These are phyloP conservation scores for Lycophotia porphyrea DNA, from an alignment of 2,888 invertebrate species.

Conservation along the genomic window DNA sequence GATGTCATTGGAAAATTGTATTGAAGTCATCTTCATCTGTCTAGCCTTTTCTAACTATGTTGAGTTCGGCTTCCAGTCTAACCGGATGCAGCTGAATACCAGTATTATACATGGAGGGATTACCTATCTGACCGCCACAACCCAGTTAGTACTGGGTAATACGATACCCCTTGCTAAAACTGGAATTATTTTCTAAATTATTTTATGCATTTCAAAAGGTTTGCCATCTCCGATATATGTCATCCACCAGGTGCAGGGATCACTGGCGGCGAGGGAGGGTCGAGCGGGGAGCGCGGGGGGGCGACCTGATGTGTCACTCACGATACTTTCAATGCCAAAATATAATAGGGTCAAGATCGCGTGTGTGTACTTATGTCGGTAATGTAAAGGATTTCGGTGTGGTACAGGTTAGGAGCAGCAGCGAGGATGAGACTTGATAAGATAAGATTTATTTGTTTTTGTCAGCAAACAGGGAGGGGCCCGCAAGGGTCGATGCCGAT, in stretches of 20 bases:
- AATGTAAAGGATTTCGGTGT: conserved; percentile 66
- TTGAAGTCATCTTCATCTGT: too few species aligned
- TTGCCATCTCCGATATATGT: not conserved
- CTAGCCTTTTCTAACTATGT: too few species aligned
- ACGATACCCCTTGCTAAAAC: too few species aligned
- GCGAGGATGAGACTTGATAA: conserved; percentile 27
- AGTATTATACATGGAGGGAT: too few species aligned
- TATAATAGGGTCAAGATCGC: conserved; percentile 85
- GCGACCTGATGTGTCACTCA: conserved; percentile 80
- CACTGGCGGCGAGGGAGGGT: conserved; percentile 1
- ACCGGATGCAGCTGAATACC: too few species aligned
- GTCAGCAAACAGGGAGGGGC: too few species aligned
- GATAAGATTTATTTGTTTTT: too few species aligned
- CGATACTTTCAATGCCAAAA: conserved; percentile 84
- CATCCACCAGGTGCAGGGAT: conserved; percentile 55
- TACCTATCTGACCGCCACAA: too few species aligned
- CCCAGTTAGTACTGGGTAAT: too few species aligned
- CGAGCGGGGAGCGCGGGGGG: conserved; percentile 24
- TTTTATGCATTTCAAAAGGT: conserved; percentile 3
- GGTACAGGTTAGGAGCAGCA: conserved; percentile 49
- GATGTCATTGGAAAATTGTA: too few species aligned
- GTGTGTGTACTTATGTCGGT: conserved; percentile 73
- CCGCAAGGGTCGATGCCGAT: too few species aligned
- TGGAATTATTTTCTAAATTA: not conserved
- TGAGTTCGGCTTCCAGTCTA: too few species aligned